Conservation (phyloP, 2,888 invertebrate species). For the Volucella inanis region DNA sequence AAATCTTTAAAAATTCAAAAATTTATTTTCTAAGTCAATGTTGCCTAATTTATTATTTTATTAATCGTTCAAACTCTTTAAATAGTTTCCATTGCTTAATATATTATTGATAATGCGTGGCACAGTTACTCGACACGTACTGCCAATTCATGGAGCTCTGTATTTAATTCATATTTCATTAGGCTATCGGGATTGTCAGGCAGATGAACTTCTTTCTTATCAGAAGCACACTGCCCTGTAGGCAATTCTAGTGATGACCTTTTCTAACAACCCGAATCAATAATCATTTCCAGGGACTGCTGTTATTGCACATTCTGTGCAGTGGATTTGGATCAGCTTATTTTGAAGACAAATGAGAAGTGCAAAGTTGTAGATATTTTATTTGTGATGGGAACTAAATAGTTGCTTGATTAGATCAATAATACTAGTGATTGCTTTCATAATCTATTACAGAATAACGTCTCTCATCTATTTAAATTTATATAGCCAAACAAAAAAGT, state of each 20-base stretch:
- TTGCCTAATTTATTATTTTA: not conserved
- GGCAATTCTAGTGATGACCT: constrained; percentile 19
- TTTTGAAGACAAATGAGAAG: too few relatives aligned
- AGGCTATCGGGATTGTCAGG: not conserved
- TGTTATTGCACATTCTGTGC: constrained; percentile 1
- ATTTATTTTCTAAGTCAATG: too few relatives aligned
- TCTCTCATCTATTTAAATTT: too few relatives aligned
- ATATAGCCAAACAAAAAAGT: too few relatives aligned
- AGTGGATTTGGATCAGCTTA: not conserved
- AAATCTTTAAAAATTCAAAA: not conserved
- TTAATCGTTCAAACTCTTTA: not conserved
- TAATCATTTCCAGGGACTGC: not conserved
- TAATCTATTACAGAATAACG: too few relatives aligned
- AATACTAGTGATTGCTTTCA: too few relatives aligned
- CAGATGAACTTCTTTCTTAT: constrained; percentile 22
- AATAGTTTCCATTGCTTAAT: not conserved
- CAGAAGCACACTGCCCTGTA: constrained; percentile 17
- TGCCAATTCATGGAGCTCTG: not conserved
- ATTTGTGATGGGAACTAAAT: not conserved
- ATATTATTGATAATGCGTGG: not conserved
- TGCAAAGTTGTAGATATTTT: not conserved
- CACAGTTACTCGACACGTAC: not conserved
- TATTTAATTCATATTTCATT: not conserved
- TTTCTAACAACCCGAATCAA: not conserved
- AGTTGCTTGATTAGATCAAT: not conserved